Percentiles rank a stretch among this genome's conserved stretches.
Conservation (phyloP, 2,113 vertebrate genomes). For the Agapornis roseicollis region DNA sequence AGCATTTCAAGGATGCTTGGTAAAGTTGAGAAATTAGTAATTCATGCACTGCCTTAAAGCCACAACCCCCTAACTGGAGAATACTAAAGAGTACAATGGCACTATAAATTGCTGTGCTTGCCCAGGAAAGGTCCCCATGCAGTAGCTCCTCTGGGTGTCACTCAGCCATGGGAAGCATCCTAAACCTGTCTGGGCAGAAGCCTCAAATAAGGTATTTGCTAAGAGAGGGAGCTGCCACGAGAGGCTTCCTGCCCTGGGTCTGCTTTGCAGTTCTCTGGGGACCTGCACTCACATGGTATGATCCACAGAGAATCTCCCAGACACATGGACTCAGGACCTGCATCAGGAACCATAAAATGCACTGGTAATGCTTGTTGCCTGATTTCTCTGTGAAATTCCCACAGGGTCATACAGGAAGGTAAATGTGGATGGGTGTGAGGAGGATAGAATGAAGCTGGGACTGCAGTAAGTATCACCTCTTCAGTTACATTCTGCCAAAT, state of each 20-base stretch:
- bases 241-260: background rate
- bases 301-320: background rate
- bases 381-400: background rate
- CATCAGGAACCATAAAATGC: background rate
- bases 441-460: background rate
- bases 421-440: background rate
- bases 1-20: constrained; percentile 57
- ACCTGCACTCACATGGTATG: background rate
- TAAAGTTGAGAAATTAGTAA: constrained; percentile 21
- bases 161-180: background rate
- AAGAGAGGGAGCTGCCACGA: background rate
- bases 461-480: background rate
- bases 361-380: background rate
- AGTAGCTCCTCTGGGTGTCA: background rate
- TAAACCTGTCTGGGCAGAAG: background rate
- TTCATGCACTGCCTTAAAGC: constrained; percentile 22
- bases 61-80: background rate
- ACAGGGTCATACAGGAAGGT: background rate
- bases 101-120: background rate
- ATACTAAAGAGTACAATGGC: background rate
- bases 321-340: background rate
- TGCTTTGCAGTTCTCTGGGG: background rate
- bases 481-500: background rate
- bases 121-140: background rate
- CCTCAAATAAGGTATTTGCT: background rate